Base-by-base conservation (phyloP, 2,113 vertebrate genomes). In the Poicephalus meyeri region DNA sequence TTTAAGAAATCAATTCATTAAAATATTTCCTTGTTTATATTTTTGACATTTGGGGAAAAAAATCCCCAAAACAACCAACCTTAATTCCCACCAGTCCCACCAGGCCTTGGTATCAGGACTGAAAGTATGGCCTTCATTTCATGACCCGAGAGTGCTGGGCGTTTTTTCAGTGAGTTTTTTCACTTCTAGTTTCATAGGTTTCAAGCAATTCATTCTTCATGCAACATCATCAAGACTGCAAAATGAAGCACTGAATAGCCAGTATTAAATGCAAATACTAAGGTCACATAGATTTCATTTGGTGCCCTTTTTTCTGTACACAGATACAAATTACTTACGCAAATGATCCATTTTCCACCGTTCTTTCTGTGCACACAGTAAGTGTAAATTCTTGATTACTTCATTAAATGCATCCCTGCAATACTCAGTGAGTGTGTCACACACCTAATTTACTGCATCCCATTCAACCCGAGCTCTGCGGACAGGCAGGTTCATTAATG, bases 21-120 rank as follows among this genome's bases (percentile, higher is more conserved):
- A 55, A 49, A 55, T 86, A 80, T 49, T 82, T 76, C 1, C 28
- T 50, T 66, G 13, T 71, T 86, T 13, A 23, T 52, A 39, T 60
- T 86, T 78, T 82, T 72, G 25, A 37, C 9, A 33, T 49, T 78
- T 74, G 71, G 15, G 4, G 13, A 13, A 17, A 37, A 86, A 80
- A 69, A 5, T 1, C 0, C 1, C 3, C 10, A 16, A 58, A 58
- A 24, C n/a, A 58, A 35, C 33, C 33, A 24, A 28, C 7, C 46
- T 84, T 87, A 69, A 69, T 72, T 72, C 58, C 52, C 50, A 69
- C 52, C 50, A 69, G 23, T 85, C 18, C 24, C 35, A 64, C 23
- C 20, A 79, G 65, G 13, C 56, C 56, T 68, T 78, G 19, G 11
- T 60, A 16, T 83, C 16, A 64, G 19, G 10, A 80, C 42, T 56